phyloP scores from a whole-genome alignment of 2,888 invertebrate species.

The Ichneumoninae sp. region DNA sequence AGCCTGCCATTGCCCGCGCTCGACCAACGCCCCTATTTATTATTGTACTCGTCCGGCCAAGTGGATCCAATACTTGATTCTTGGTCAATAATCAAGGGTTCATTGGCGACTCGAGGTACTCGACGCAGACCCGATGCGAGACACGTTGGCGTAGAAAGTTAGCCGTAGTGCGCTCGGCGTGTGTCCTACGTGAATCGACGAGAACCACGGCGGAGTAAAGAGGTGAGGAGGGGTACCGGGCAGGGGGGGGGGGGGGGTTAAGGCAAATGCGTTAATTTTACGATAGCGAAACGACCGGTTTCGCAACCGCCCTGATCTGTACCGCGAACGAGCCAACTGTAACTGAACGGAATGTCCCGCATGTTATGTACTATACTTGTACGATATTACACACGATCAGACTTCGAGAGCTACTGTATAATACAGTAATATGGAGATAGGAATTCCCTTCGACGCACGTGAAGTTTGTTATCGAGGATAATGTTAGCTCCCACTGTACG shows the following conservation, averaged over 20 bases:
- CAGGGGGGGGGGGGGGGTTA: neutral
- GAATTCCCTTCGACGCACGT: neutral
- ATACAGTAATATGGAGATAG: neutral
- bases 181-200: conserved; percentile 10
- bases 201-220: neutral
- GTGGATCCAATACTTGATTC: neutral
- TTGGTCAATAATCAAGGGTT: conserved; percentile 11
- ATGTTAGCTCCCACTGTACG: neutral
- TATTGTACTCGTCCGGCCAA: neutral
- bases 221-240: conserved; percentile 5
- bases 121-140: neutral
- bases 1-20: neutral
- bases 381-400: neutral
- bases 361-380: neutral
- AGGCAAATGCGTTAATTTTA: conserved; percentile 62
- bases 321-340: conserved; percentile 47
- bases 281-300: conserved; percentile 64
- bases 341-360: conserved; percentile 59
- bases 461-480: neutral
- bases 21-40: neutral
- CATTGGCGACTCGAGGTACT: conserved; percentile 6
- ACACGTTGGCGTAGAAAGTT: conserved; percentile 28
- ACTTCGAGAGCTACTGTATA: neutral
- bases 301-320: conserved; percentile 63
- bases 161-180: neutral